phyloP scores from a whole-genome alignment of 2,797 vertebrate genomes.

The Gymnodraco acuticeps region DNA sequence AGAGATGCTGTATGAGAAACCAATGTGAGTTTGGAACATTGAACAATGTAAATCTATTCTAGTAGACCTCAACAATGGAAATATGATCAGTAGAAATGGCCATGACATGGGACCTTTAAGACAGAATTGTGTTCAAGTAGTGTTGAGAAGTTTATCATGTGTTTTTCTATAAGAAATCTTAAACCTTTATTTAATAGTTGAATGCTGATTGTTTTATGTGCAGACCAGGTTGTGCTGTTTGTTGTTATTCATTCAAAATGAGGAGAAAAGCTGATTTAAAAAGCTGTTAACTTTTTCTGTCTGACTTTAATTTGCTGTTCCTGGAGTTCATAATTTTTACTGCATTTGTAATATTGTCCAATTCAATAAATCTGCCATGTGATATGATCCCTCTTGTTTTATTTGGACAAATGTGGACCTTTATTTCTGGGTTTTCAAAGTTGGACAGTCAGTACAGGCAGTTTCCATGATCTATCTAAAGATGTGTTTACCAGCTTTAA shows the following conservation, averaged over 20 bases:
- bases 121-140: background rate
- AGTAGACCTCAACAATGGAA: too few relatives aligned
- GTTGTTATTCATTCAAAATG: background rate
- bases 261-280: too few relatives aligned
- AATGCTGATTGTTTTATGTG: background rate
- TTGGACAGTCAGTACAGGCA: background rate
- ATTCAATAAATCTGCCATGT: conserved; percentile 53
- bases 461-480: background rate
- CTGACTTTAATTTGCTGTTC: background rate
- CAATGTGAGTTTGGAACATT: too few relatives aligned
- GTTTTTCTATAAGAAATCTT: background rate
- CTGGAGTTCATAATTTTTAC: conserved; percentile 18
- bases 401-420: background rate
- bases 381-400: conserved; percentile 17
- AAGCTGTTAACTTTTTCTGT: background rate
- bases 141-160: conserved; percentile 9
- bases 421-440: background rate
- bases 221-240: background rate
- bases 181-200: background rate
- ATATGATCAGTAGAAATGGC: too few relatives aligned
- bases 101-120: background rate
- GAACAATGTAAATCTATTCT: too few relatives aligned
- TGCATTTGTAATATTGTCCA: conserved; percentile 22
- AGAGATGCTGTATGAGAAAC: too few relatives aligned
- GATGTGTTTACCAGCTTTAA: background rate